Evolutionary conservation across 2,113 vertebrate species (phyloP).

Genomic region (Psilopsiagon aymara): DNA sequence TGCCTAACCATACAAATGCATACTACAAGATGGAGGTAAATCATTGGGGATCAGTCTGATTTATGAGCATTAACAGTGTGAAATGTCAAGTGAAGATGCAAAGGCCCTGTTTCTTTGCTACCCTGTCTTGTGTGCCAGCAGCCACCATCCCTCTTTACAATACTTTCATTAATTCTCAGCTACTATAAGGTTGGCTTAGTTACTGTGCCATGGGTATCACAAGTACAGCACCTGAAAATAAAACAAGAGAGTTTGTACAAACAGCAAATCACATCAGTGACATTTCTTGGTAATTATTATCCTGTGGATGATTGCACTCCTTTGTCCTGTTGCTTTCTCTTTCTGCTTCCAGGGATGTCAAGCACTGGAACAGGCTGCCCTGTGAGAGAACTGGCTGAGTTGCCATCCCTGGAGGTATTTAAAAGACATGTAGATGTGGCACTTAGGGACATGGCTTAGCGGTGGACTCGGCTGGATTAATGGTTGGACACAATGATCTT

Average conservation of each 20-base stretch:
- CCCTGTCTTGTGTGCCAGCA: background rate
- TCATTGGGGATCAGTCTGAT: background rate
- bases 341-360: background rate
- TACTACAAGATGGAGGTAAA: background rate
- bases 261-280: background rate
- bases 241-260: background rate
- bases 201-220: background rate
- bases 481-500: background rate
- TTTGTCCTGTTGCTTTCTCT: background rate
- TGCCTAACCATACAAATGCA: background rate
- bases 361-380: background rate
- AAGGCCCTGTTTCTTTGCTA: background rate
- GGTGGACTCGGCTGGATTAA: background rate
- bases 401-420: background rate
- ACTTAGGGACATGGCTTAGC: background rate
- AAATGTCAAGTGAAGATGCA: background rate
- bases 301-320: background rate
- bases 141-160: background rate
- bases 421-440: background rate
- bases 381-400: background rate
- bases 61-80: background rate
- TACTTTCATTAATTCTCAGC: background rate
- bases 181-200: background rate
- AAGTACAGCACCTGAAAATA: background rate
- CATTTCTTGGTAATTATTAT: background rate